Evolutionary conservation across 2,113 vertebrate species (phyloP), one percentile per base, ranked within the genome.

Genomic region (Machaerirhynchus nigripectus): DNA sequence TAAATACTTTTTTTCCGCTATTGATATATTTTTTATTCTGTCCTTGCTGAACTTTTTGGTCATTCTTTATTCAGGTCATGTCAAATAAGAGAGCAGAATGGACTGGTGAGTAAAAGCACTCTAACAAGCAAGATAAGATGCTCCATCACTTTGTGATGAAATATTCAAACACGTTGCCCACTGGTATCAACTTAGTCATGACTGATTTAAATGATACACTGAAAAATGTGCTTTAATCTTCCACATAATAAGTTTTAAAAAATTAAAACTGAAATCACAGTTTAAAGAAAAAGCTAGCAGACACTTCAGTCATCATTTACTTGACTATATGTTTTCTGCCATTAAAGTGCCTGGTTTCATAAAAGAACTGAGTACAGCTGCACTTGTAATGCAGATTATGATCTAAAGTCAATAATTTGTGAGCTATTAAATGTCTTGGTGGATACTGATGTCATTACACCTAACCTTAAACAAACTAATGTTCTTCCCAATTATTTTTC

Each of bases 201-300:
- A 97, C 80, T 95, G 97, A 95, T 95, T 97, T 96, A 97, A 97
- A 97, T 96, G 90, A 97, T 97, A 97, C 50, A 73, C 88, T 94
- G 47, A 92, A 93, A 96, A 96, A 70, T 74, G 47, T 86, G 47
- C 74, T 97, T 97, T 98, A 94, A 95, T 98, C 91, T 97, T 93
- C 94, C 75, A 81, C 78, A 97, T 87, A 96, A 97, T 76, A 90
- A 67, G 57, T 95, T 77, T 95, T 97, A 30, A 97, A 97, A 98
- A 97, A 92, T 95, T 97, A 96, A 97, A 95, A 94, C 49, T 97
- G 40, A 93, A 97, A 96, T 93, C 90, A 96, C 53, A 83, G 83
- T 97, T 97, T 78, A 88, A 89, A 91, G 87, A 84, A 78, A 92
- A 90, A 83, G 22, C 46, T 83, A 89, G 31, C n/a, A 89, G 55